Evolutionary conservation across 2,888 invertebrate genomes (phyloP).

Genomic region (Lasius platythorax): DNA sequence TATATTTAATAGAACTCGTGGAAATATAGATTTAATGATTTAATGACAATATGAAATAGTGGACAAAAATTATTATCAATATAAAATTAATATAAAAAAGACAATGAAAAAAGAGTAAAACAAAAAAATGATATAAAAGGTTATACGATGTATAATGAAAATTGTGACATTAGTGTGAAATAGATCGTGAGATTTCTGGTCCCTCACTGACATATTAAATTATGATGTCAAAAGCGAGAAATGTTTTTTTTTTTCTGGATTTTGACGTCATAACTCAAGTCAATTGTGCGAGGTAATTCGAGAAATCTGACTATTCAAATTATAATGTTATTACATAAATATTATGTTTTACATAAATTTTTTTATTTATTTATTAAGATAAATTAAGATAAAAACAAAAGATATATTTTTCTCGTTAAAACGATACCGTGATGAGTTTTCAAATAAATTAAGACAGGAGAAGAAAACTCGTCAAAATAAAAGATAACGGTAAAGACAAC

Average conservation of each 20-base stretch:
- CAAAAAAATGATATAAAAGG: background rate
- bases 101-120: background rate
- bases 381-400: background rate
- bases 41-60: background rate
- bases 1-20: constrained; percentile 24
- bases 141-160: background rate
- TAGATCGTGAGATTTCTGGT: background rate
- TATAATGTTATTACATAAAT: background rate
- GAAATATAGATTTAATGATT: constrained; percentile 18
- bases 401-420: background rate
- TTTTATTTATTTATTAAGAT: background rate
- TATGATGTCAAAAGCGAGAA: background rate
- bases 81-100: constrained; percentile 23
- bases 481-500: constrained; percentile 50
- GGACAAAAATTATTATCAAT: background rate
- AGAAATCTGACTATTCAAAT: background rate
- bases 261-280: background rate
- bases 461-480: constrained; percentile 57
- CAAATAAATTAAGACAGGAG: background rate
- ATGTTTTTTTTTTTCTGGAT: background rate
- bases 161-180: background rate
- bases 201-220: background rate
- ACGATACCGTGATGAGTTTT: background rate
- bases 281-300: background rate
- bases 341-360: background rate